Evolutionary conservation across 1,140 invertebrate species (phyloP).

Genomic region (Diorhabda elongata): DNA sequence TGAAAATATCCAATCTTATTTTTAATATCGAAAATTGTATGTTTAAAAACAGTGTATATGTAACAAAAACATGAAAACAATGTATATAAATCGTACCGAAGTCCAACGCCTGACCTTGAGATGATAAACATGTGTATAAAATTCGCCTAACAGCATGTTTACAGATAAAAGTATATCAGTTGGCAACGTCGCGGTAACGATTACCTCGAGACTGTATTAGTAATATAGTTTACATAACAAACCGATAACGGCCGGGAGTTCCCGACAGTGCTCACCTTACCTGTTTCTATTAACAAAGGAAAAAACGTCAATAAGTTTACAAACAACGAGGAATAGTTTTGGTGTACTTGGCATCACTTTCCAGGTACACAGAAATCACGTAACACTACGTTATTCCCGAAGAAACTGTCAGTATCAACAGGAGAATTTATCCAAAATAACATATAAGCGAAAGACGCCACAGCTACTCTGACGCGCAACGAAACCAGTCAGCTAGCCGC

Average conservation of each 20-base stretch:
- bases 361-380: conserved; percentile 17
- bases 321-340: conserved; percentile 9
- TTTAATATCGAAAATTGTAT: too few species aligned
- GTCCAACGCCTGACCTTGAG: too few species aligned
- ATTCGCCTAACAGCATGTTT: too few species aligned
- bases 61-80: too few species aligned
- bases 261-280: conserved; percentile 33
- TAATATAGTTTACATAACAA: conserved; percentile 40
- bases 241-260: conserved; percentile 26
- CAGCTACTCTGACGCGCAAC: conserved; percentile 3
- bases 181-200: background rate
- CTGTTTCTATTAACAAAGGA: conserved; percentile 29
- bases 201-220: conserved; percentile 8
- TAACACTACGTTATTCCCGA: conserved; percentile 3
- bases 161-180: too few species aligned
- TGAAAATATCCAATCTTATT: too few species aligned
- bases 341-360: conserved; percentile 10
- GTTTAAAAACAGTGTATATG: too few species aligned
- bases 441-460: background rate
- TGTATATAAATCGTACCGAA: too few species aligned
- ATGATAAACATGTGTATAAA: too few species aligned
- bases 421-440: background rate
- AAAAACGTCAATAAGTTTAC: conserved; percentile 27
- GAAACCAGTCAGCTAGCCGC: conserved; percentile 11
- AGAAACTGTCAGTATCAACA: background rate